Base-by-base conservation (phyloP, 2,888 invertebrate species). In the Volucella inanis region DNA sequence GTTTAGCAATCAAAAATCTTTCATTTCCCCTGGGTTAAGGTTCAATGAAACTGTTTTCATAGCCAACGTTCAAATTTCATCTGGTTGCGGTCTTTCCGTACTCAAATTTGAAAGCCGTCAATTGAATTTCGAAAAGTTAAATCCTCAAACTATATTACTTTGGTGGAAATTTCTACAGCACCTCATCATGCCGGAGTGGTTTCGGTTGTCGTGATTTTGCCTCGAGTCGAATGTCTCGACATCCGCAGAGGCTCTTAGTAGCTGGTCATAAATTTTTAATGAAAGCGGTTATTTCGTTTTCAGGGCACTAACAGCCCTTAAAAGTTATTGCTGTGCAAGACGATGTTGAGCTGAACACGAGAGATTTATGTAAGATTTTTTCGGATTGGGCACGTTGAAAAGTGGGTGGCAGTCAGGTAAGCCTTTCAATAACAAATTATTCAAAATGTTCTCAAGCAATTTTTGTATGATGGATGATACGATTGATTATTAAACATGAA, bases 201-300 rank as follows among this genome's bases (percentile, higher is more conserved):
- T 4, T 31, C 31, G 31, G 31, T 6, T 6, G 31, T 31, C 6
- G 31, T 31, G 31, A 31, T 31, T 31, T 31, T 31, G 31, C 31
- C 31, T 6, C 31, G 31, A 31, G 31, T 31, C 6, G 31, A 31
- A 31, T 31, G 31, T 31, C 31, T 31, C 14, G 22, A 11, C 49
- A 39, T 8, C 22, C 15, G 31, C 12, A 52, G 12, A 15, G 12
- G 45, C 67, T 43, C 54, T 64, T 55, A 39, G 47, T 14, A 45
- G 15, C 10, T 49, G 47, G 74, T 68, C 67, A 59, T 76, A 68
- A 68, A 67, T 68, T 50, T 76, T 76, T 76, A 67, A 76, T 61
- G 76, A 68, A 43, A 39, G 59, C 22, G 50, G 50, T 68, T 50
- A 52, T 50, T 67, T 61, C 65, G 50, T 59, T 55, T 43, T 50